Percentiles rank a stretch among this genome's conserved stretches.
phyloP scores from a whole-genome alignment of 1,140 invertebrate species.

The Caenorhabditis brenneri region DNA sequence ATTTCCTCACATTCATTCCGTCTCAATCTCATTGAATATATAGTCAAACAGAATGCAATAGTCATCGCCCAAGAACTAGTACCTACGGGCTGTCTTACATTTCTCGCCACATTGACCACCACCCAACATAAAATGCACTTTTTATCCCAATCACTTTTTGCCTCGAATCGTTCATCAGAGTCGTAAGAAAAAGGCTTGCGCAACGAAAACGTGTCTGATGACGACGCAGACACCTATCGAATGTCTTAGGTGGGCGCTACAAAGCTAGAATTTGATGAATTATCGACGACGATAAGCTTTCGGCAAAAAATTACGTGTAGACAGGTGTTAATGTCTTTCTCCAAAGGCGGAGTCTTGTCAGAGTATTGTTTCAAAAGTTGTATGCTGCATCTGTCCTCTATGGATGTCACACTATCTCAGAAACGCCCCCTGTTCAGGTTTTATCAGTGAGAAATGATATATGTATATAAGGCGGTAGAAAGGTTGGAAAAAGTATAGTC shows the following conservation, averaged over 20 bases:
- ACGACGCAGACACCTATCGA: not conserved
- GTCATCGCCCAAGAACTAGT: slow-evolving; percentile 2
- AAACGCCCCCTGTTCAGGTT: slow-evolving; percentile 19
- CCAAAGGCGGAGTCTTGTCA: slow-evolving; percentile 26
- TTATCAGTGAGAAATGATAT: not conserved
- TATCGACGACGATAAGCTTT: slow-evolving; percentile 39
- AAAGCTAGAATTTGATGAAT: slow-evolving; percentile 32
- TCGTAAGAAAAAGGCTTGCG: slow-evolving; percentile 34
- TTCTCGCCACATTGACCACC: slow-evolving; percentile 42
- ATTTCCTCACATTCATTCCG: not conserved
- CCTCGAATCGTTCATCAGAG: not conserved
- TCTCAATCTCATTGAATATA: not conserved
- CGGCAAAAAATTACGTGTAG: slow-evolving; percentile 31
- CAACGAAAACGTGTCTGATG: slow-evolving; percentile 36
- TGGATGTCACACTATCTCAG: not conserved
- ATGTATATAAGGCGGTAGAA: slow-evolving; percentile 5
- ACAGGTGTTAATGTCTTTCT: slow-evolving; percentile 20
- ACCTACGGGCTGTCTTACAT: not conserved
- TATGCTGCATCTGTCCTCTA: not conserved
- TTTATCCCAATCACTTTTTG: slow-evolving; percentile 2
- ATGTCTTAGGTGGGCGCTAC: not conserved
- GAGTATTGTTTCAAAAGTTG: slow-evolving; percentile 40
- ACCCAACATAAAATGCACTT: slow-evolving; percentile 1
- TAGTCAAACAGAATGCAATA: not conserved
- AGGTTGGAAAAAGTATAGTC: slow-evolving; percentile 18